A percentile compares a stretch with the other conserved stretches of the same genome.
These are phyloP conservation scores for Drosophila mimica DNA, from an alignment of 2,888 invertebrate species.

Conservation along the genomic window DNA sequence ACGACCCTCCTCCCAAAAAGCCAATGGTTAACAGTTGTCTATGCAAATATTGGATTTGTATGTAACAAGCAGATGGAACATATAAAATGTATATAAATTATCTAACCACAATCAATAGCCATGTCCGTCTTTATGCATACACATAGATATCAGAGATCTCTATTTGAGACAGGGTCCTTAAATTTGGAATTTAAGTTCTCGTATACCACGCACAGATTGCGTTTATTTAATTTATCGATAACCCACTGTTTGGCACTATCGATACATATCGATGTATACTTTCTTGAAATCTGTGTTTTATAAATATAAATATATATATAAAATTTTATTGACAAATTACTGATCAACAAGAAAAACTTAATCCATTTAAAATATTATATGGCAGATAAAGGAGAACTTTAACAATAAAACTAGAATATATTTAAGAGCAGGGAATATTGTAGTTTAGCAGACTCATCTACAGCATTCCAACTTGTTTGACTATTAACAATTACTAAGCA, in stretches of 20 bases:
- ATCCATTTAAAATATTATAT: neutral
- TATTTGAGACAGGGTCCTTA: neutral
- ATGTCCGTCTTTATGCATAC: neutral
- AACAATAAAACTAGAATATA: too few species aligned
- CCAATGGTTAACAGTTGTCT: constrained; percentile 15
- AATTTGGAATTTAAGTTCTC: neutral
- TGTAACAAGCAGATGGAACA: neutral
- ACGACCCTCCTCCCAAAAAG: neutral
- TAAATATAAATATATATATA: neutral
- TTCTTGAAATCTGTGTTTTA: neutral
- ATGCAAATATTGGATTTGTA: neutral
- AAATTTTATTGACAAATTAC: neutral
- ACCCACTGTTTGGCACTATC: neutral
- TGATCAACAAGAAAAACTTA: neutral
- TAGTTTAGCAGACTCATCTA: neutral
- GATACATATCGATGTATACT: neutral
- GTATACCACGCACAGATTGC: neutral
- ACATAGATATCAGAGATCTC: neutral
- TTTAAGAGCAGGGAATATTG: neutral
- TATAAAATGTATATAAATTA: neutral
- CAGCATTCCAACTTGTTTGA: constrained; percentile 5
- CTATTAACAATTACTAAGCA: constrained; percentile 27
- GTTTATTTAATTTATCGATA: neutral
- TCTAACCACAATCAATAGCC: neutral
- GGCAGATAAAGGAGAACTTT: too few species aligned